Percentiles rank a stretch among this genome's conserved stretches.
Conservation (phyloP, 2,797 vertebrate species). For the Buceros bicornis region DNA sequence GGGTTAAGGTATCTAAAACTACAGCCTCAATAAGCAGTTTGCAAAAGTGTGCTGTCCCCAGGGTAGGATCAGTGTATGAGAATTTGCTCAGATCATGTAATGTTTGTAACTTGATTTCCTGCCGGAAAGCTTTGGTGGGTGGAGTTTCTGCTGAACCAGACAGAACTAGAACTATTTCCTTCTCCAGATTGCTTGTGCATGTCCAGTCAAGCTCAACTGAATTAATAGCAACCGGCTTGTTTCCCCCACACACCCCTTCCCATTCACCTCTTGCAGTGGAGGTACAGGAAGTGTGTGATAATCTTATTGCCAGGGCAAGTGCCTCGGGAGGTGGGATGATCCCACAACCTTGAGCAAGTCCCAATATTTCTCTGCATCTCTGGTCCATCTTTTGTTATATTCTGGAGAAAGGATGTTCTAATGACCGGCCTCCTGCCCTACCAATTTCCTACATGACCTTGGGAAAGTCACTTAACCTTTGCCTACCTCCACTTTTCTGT, state of each 20-base stretch:
- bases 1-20: slow-evolving; percentile 60
- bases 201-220: slow-evolving; percentile 68
- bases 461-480: slow-evolving; percentile 32
- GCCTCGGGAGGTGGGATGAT: not conserved
- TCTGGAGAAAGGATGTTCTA: slow-evolving; percentile 45
- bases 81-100: slow-evolving; percentile 70
- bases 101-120: slow-evolving; percentile 75
- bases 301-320: not conserved
- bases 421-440: not conserved
- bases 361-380: not conserved
- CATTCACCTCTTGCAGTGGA: slow-evolving; percentile 42
- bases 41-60: slow-evolving; percentile 59
- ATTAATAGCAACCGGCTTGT: slow-evolving; percentile 30
- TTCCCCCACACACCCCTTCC: slow-evolving; percentile 63
- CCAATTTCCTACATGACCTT: slow-evolving; percentile 31
- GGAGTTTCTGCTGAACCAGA: slow-evolving; percentile 71
- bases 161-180: slow-evolving; percentile 68
- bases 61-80: slow-evolving; percentile 72
- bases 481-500: not conserved
- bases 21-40: slow-evolving; percentile 22
- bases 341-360: not conserved
- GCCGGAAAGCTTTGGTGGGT: slow-evolving; percentile 70
- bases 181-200: slow-evolving; percentile 67
- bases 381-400: not conserved
- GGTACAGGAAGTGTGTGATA: not conserved